These are phyloP conservation scores for Fukomys damarensis DNA, from an alignment of 2,113 vertebrate genomes.

Conservation along the genomic window DNA sequence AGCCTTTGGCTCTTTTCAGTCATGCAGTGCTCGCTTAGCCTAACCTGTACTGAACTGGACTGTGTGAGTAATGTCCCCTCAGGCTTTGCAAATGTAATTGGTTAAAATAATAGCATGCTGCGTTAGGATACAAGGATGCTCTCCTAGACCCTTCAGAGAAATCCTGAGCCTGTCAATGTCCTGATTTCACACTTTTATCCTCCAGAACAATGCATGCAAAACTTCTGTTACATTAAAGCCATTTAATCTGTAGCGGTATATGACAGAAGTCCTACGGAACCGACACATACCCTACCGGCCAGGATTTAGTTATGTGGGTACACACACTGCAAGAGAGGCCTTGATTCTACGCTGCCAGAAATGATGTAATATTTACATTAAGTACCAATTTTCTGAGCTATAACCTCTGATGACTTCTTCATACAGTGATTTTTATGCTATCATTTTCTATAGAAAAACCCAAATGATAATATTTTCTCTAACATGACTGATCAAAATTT, in stretches of 20 bases:
- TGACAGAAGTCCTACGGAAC: not conserved
- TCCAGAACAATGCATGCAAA: not conserved
- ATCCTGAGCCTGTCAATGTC: not conserved
- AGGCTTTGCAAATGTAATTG: not conserved
- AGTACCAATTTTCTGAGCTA: not conserved
- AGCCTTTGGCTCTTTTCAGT: too few species aligned
- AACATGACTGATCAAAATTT: not conserved
- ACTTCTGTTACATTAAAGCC: not conserved
- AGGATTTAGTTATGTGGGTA: not conserved
- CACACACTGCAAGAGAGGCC: not conserved
- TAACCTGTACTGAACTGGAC: too few species aligned
- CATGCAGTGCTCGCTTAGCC: not conserved
- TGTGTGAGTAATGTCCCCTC: too few species aligned
- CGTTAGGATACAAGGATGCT: too few species aligned
- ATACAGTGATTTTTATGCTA: not conserved
- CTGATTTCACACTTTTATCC: not conserved
- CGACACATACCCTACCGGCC: not conserved
- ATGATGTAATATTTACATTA: too few species aligned
- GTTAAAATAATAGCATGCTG: not conserved
- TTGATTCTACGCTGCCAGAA: not conserved
- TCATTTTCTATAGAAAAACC: not conserved
- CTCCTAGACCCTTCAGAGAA: not conserved
- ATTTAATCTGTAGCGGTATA: not conserved
- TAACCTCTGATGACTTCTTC: not conserved
- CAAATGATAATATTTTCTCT: not conserved